Evolutionary conservation across 2,888 invertebrate species (phyloP).

Genomic region (Aethes cnicana): DNA sequence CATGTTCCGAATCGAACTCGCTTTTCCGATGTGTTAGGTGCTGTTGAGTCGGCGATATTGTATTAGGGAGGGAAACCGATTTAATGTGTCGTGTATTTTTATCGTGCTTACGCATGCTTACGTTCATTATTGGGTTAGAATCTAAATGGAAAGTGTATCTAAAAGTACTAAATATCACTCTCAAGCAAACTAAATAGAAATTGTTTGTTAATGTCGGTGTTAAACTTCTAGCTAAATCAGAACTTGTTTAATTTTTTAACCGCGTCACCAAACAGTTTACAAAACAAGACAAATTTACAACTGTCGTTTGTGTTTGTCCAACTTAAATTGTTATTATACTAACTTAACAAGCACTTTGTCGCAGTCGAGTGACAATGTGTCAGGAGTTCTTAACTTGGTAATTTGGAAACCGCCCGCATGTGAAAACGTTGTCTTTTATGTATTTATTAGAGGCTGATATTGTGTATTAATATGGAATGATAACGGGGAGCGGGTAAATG

Average conservation of each 20-base stretch:
- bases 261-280: no score
- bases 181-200: no score
- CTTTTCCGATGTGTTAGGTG: slow-evolving; percentile 25
- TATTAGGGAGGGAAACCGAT: neutral
- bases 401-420: slow-evolving; percentile 3
- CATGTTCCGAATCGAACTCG: slow-evolving; percentile 24
- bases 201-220: no score
- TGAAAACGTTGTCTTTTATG: neutral
- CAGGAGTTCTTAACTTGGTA: slow-evolving; percentile 6
- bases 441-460: neutral
- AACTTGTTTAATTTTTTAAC: no score
- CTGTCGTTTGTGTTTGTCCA: neutral
- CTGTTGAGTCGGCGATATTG: slow-evolving; percentile 11
- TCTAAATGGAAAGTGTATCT: no score
- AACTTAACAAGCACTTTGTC: slow-evolving; percentile 1
- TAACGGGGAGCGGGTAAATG: slow-evolving; percentile 35
- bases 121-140: no score
- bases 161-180: no score
- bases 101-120: no score
- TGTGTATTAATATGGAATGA: slow-evolving; percentile 15
- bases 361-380: slow-evolving; percentile 1
- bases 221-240: no score
- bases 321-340: slow-evolving; percentile 7
- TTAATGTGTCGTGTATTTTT: no score
- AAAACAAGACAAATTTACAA: neutral